Evolutionary conservation across 1,140 invertebrate genomes (phyloP), one percentile per base, ranked within the genome.

Genomic region (Papilio aristodemus): DNA sequence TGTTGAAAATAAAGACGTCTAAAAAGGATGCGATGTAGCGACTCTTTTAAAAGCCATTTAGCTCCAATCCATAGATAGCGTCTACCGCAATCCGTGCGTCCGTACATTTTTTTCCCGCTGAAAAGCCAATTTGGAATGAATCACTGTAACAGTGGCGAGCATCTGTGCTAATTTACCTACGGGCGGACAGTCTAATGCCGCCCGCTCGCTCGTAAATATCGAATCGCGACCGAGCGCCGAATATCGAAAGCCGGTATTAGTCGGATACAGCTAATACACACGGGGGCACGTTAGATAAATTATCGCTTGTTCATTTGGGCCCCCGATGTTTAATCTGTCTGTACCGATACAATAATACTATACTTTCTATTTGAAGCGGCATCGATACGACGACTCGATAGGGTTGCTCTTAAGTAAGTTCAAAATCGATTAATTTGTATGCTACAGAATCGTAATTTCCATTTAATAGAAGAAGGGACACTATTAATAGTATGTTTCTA

Each of bases 121-220:
- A 86, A 90, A 90, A 90, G 87, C 88, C 87, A 91, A 91, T 91
- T 90, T 90, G 84, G 81, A 91, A 91, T 91, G 87, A 91, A 91
- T 90, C 88, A 90, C 85, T 83, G 88, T 87, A 89, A 89, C 87
- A 85, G 85, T 85, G 83, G 85, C 84, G 78, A 89, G 84, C 89
- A 91, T 90, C 87, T 91, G 89, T 86, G 89, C 89, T 91, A 91
- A 90, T 91, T 91, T 91, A 90, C 89, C 87, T 90, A 91, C 89
- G 86, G 82, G 80, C 81, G 84, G 87, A 90, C 89, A 91, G 86
- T 89, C 87, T 91, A 91, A 91, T 91, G 88, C 88, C 81, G 83
- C 77, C 81, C 79, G 83, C 79, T 86, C 73, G 78, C 76, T 90
- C 90, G 87, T 91, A 90, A 90, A 90, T 89, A 89, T 83, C 70